Conservation (phyloP, 2,113 vertebrate species). For the Emydocephalus ijimae region DNA sequence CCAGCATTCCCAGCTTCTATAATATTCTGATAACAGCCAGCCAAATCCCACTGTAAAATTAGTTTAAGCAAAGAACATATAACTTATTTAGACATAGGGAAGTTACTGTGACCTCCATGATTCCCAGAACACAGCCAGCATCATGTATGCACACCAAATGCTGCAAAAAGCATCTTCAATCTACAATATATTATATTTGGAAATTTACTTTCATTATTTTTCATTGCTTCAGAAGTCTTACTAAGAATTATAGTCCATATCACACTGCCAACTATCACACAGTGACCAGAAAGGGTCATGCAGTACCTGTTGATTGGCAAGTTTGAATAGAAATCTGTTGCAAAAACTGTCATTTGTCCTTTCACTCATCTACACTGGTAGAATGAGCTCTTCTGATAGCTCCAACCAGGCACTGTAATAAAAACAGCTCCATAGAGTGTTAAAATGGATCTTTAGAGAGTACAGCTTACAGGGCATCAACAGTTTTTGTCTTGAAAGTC, state of each 20-base stretch:
- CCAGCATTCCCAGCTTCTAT: too few relatives aligned
- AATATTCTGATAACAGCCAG: not conserved
- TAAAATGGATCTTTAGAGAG: not conserved
- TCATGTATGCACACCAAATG: not conserved
- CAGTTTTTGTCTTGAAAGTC: not conserved
- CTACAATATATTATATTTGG: not conserved
- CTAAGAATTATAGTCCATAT: not conserved
- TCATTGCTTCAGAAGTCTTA: not conserved
- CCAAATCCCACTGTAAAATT: not conserved
- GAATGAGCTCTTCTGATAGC: not conserved
- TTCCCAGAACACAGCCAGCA: not conserved
- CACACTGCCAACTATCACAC: not conserved
- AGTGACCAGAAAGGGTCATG: not conserved
- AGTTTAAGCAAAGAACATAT: not conserved
- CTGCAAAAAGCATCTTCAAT: not conserved
- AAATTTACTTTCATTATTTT: not conserved
- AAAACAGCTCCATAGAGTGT: not conserved
- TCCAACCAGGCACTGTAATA: not conserved
- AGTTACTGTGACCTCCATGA: not conserved
- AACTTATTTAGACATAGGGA: not conserved
- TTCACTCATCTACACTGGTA: not conserved
- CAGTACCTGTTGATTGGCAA: not conserved
- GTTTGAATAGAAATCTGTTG: not conserved
- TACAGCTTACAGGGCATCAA: not conserved
- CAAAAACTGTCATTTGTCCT: not conserved